Evolutionary conservation across 2,113 vertebrate genomes (phyloP).

Genomic region (Rhabdornis inornatus): DNA sequence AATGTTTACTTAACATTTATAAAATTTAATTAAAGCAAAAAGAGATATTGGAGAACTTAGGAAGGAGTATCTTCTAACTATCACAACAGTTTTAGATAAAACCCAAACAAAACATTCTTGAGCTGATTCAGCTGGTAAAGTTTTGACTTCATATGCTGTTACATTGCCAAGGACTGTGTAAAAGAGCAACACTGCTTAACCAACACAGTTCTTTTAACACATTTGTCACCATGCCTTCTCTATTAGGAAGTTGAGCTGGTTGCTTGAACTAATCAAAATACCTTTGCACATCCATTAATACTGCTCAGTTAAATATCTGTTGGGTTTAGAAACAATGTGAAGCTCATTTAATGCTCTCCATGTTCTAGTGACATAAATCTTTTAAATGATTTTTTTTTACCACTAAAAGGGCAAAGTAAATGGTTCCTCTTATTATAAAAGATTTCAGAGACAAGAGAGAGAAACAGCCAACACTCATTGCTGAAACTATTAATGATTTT

Average conservation of each 20-base stretch:
- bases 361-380: background rate
- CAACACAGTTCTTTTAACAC: background rate
- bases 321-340: background rate
- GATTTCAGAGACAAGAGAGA: background rate
- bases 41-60: background rate
- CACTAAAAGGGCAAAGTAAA: background rate
- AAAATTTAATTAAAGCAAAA: background rate
- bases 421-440: background rate
- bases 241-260: background rate
- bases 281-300: background rate
- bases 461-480: background rate
- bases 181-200: background rate
- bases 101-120: background rate
- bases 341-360: background rate
- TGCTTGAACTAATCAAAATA: background rate
- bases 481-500: background rate
- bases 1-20: background rate
- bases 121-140: background rate
- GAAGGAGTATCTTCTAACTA: background rate
- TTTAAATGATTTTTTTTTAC: background rate
- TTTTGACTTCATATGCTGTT: background rate
- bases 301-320: background rate
- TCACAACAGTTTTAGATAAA: background rate
- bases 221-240: background rate
- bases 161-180: background rate